Conservation (phyloP, 2,888 invertebrate genomes). For the Blastobasis adustella region DNA sequence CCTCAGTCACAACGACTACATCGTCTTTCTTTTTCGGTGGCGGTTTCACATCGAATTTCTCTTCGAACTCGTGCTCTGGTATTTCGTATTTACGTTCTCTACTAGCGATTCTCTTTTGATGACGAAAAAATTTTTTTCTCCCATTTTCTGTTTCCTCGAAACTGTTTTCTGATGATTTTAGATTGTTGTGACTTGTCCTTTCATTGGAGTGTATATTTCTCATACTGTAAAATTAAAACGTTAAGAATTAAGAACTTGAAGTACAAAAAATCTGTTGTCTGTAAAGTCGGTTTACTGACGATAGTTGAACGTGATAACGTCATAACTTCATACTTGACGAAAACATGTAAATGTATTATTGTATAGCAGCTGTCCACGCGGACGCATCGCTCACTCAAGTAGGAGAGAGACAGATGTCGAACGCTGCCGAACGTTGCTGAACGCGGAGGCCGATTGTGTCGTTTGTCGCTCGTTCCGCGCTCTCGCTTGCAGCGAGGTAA, state of each 20-base stretch:
- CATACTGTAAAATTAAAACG: constrained; percentile 31
- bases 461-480: no score
- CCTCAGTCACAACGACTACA: constrained; percentile 21
- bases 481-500: no score
- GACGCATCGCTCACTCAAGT: no score
- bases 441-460: no score
- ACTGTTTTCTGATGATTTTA: constrained; percentile 30
- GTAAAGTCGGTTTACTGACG: no score
- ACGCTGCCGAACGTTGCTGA: no score
- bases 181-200: constrained; percentile 31
- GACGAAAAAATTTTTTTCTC: constrained; percentile 60
- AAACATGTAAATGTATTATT: no score
- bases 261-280: no score
- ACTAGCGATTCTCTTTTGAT: constrained; percentile 46
- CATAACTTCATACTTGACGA: no score
- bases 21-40: constrained; percentile 49
- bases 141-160: constrained; percentile 15
- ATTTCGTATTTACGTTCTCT: constrained; percentile 45
- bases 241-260: neutral
- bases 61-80: constrained; percentile 77
- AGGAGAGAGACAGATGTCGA: no score
- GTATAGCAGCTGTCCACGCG: no score
- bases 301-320: no score
- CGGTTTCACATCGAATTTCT: constrained; percentile 70
- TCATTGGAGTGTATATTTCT: constrained; percentile 58